Evolutionary conservation across 2,113 vertebrate species (phyloP).

Genomic region (Lycocorax pyrrhopterus): DNA sequence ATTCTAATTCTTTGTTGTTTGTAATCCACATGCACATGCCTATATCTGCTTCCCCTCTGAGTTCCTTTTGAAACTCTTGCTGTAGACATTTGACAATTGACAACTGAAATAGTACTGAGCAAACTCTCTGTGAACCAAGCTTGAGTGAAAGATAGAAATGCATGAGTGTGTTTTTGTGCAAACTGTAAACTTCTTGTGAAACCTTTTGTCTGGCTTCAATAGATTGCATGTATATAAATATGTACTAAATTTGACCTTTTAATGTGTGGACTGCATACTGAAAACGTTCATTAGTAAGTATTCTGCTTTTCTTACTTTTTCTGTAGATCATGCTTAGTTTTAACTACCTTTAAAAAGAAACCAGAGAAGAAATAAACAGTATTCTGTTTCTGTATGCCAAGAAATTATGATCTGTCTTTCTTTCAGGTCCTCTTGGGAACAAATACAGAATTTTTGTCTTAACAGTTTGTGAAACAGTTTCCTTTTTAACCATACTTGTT

Average conservation of each 20-base stretch:
- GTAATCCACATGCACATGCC: not conserved
- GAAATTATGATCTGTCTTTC: not conserved
- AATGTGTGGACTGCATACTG: not conserved
- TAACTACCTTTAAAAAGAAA: not conserved
- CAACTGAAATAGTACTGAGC: not conserved
- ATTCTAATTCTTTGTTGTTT: not conserved
- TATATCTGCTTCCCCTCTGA: not conserved
- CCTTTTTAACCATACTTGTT: not conserved
- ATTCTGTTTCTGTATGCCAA: not conserved
- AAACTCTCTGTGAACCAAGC: not conserved
- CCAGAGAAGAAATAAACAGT: not conserved
- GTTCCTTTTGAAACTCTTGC: not conserved
- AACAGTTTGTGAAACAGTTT: not conserved
- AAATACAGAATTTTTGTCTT: not conserved
- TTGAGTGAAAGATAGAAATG: not conserved
- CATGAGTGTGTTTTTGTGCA: not conserved
- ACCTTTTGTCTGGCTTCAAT: not conserved
- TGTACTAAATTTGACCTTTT: not conserved
- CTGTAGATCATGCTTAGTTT: not conserved
- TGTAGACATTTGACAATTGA: not conserved
- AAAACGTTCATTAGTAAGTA: not conserved
- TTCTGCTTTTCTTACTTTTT: not conserved
- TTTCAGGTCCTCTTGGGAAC: not conserved
- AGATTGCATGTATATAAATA: not conserved
- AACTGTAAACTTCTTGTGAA: not conserved